These are phyloP conservation scores for Alviniconcha marisindica DNA, from an alignment of 1,140 invertebrate genomes.

Conservation along the genomic window DNA sequence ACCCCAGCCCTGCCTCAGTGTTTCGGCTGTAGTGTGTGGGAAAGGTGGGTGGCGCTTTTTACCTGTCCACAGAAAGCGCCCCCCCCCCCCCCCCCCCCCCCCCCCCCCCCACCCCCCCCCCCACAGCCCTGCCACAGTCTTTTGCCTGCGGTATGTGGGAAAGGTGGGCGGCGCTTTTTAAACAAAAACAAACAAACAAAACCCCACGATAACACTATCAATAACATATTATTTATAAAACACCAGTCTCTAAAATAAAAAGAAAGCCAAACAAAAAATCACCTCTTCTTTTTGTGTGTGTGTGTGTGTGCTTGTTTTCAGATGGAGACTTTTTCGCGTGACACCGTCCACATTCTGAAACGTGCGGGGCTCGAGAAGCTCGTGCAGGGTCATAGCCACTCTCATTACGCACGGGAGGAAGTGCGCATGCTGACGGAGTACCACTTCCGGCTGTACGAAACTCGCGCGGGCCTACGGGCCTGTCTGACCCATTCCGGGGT, in stretches of 20 bases:
- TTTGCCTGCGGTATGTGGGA: too few relatives aligned
- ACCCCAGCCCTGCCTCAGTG: too few relatives aligned
- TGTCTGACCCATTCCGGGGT: constrained; percentile 39
- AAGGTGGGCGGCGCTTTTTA: constrained; percentile 24
- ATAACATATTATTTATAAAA: neutral
- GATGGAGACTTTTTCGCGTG: neutral
- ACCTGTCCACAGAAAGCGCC: too few relatives aligned
- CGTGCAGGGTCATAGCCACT: neutral
- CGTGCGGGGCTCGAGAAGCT: constrained; percentile 22
- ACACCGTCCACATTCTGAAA: constrained; percentile 17
- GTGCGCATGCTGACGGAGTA: constrained; percentile 44
- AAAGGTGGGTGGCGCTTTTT: too few relatives aligned
- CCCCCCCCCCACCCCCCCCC: too few relatives aligned
- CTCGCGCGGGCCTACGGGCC: neutral
- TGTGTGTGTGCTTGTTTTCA: neutral
- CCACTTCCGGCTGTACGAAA: constrained; percentile 36
- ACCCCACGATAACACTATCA: neutral
- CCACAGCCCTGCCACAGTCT: too few relatives aligned
- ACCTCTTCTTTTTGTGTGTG: constrained; percentile 28
- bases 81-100: too few relatives aligned
- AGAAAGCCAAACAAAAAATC: too few relatives aligned
- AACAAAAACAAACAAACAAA: constrained; percentile 12
- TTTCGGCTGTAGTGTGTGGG: too few relatives aligned
- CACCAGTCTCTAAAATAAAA: too few relatives aligned
- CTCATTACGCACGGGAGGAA: constrained; percentile 34